phyloP scores from a whole-genome alignment of 2,888 invertebrate species.

The Phaonia tiefii region DNA sequence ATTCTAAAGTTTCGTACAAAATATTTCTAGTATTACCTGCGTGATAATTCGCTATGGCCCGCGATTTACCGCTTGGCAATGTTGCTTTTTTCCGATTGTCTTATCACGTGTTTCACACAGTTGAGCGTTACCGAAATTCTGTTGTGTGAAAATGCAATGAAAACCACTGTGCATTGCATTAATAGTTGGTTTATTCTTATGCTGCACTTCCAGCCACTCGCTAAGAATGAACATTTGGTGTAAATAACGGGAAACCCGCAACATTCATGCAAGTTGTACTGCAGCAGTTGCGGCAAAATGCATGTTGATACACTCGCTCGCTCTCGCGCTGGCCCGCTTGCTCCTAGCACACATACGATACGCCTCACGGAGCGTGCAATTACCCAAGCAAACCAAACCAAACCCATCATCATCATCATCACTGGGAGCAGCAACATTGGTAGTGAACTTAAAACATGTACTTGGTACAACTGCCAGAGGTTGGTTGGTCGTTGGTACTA shows the following conservation, averaged over 20 bases:
- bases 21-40: too few species aligned
- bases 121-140: too few species aligned
- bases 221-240: conserved; percentile 27
- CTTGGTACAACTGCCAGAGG: not conserved
- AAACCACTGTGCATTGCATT: not conserved
- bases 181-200: conserved; percentile 40
- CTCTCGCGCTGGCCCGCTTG: conserved; percentile 14
- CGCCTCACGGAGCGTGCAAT: conserved; percentile 61
- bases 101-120: too few species aligned
- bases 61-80: too few species aligned
- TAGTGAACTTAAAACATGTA: conserved; percentile 23
- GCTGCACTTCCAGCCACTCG: conserved; percentile 17
- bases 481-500: not conserved
- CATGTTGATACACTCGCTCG: conserved; percentile 21
- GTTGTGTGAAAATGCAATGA: too few species aligned
- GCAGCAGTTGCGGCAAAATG: conserved; percentile 8
- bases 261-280: conserved; percentile 24
- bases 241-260: conserved; percentile 60
- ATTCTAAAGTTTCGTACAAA: too few species aligned
- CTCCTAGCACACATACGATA: conserved; percentile 43
- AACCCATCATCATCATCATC: conserved; percentile 26
- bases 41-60: too few species aligned
- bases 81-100: too few species aligned
- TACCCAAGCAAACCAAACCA: conserved; percentile 35
- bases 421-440: conserved; percentile 19